These are phyloP conservation scores for Harlomillsia oculata DNA, from an alignment of 1,140 invertebrate genomes.

Conservation along the genomic window DNA sequence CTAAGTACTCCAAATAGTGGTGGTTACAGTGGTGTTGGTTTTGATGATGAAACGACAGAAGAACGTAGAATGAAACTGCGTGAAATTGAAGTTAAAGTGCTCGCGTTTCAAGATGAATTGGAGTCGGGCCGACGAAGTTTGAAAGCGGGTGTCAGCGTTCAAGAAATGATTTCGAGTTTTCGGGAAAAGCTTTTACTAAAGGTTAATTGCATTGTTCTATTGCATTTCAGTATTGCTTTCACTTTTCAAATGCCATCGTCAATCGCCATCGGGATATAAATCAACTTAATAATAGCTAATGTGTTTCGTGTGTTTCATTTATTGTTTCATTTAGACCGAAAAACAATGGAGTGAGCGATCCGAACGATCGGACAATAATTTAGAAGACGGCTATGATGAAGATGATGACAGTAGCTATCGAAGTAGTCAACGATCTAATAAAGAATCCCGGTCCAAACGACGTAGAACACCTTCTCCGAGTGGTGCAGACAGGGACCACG, in stretches of 20 bases:
- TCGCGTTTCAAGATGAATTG: conserved; percentile 92
- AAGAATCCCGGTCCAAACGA: conserved; percentile 2
- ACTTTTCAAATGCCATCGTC: too few species aligned
- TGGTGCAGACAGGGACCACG: neutral
- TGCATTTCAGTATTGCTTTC: too few species aligned
- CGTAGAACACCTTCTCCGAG: neutral
- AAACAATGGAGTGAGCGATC: conserved; percentile 7
- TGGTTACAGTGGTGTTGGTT: conserved; percentile 4
- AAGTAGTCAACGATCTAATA: neutral
- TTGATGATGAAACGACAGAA: conserved; percentile 49
- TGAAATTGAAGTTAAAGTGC: conserved; percentile 87
- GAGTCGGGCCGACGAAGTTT: conserved; percentile 69
- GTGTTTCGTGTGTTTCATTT: neutral
- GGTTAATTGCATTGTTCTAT: too few species aligned
- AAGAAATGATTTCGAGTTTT: conserved; percentile 67
- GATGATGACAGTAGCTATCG: conserved; percentile 9
- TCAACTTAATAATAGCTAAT: too few species aligned
- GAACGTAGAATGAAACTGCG: conserved; percentile 71
- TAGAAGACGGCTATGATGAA: conserved; percentile 1
- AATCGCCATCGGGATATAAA: too few species aligned
- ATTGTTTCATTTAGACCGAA: conserved; percentile 10
- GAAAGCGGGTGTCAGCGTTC: conserved; percentile 65
- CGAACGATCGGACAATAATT: neutral
- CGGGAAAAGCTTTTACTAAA: conserved; percentile 78
- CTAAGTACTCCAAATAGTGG: neutral